Base-by-base conservation (phyloP, 2,113 vertebrate species). In the Tachuris rubrigastra region DNA sequence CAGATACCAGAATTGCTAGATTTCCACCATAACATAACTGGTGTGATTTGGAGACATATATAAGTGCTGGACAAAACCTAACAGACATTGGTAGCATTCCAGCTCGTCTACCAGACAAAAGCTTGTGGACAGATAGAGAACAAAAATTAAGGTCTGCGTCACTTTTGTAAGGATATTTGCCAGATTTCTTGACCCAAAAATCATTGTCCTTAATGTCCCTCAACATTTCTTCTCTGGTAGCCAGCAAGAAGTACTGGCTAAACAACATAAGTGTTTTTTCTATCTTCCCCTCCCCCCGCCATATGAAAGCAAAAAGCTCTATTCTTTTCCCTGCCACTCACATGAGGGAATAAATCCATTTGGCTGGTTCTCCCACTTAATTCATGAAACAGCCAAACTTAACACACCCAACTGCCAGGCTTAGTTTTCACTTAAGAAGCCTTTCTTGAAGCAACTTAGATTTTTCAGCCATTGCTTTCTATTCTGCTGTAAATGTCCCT, bases 271-370 rank as follows among this genome's bases (percentile, higher is more conserved):
- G 33, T 30, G 4, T 9, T 60, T 7, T 8, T 72, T 88, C 25
- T n/a, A 28, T 6, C 2, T 30, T 16, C 47, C 1, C 44, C 12
- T 44, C 8, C 1, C 0, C 8, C 5, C 24, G 35, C 18, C 33
- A 5, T 23, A 35, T 2, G 1, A 78, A 85, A 85, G 28, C 28
- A 79, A 59, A 68, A 44, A 19, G 1, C 21, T 35, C 59, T 46
- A 35, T 93, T 80, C 14, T 83, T 79, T 68, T 50, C 33, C 1
- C 10, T 79, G 18, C 9, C 14, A 9, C 17, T 50, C 41, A 65
- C 8, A 41, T 7, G 25, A 50, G 13, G 20, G 11, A 50, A 50
- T 37, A 13, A 63, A 67, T n/a, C 39, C 14, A 55, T 72, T 66
- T 63, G 65, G 15, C 22, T 80, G 7, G 9, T 50, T 80, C 33